Conservation (phyloP, 92 coral and sea anemone genomes). For the Porites lobata region DNA sequence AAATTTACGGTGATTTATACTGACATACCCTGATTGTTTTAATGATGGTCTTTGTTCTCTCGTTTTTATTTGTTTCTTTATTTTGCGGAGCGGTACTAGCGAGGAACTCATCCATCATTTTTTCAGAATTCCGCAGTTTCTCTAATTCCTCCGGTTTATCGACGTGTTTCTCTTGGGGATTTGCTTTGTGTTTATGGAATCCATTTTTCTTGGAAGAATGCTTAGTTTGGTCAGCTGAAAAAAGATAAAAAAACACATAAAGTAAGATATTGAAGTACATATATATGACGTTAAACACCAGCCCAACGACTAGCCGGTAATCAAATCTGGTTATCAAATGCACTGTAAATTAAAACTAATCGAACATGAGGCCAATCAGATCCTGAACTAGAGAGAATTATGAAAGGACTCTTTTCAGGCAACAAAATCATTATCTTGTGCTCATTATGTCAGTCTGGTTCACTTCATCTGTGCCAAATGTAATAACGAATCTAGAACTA, state of each 20-base stretch:
- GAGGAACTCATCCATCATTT: constrained; percentile 94
- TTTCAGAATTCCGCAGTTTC: constrained; percentile 88
- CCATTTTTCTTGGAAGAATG: constrained; percentile 19
- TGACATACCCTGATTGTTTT: constrained; percentile 86
- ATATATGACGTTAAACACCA: too few relatives aligned
- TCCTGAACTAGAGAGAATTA: too few relatives aligned
- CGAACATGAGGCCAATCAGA: too few relatives aligned
- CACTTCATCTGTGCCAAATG: too few relatives aligned
- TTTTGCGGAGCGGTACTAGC: constrained; percentile 82
- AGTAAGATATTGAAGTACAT: too few relatives aligned
- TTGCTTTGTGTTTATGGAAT: constrained; percentile 7
- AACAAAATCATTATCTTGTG: too few relatives aligned
- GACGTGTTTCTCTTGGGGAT: constrained; percentile 51
- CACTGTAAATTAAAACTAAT: too few relatives aligned
- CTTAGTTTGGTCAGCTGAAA: constrained; percentile 16
- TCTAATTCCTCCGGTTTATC: constrained; percentile 93
- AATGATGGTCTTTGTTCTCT: constrained; percentile 89
- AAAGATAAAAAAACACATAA: background rate
- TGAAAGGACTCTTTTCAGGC: too few relatives aligned
- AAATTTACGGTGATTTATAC: background rate
- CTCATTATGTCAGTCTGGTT: too few relatives aligned
- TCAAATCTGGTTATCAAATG: too few relatives aligned
- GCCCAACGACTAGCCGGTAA: too few relatives aligned
- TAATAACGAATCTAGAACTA: too few relatives aligned
- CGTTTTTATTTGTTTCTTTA: constrained; percentile 88